phyloP scores from a whole-genome alignment of 2,797 vertebrate species.

The Glyptemys insculpta region DNA sequence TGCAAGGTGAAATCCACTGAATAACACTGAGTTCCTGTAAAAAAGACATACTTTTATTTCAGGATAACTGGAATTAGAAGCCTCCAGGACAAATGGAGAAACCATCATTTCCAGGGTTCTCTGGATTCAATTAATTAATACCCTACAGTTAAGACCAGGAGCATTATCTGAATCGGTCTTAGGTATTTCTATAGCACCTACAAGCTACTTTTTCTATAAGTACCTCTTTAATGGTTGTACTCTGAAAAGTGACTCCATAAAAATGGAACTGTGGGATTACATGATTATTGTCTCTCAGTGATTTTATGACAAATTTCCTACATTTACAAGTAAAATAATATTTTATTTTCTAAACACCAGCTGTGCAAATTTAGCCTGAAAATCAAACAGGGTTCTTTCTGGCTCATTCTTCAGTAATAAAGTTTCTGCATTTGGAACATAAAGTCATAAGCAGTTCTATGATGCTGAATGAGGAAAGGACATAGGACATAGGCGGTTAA shows the following conservation, averaged over 20 bases:
- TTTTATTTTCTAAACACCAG: not conserved
- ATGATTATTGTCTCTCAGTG: not conserved
- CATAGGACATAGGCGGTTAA: not conserved
- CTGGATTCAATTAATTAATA: not conserved
- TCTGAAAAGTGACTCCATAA: not conserved
- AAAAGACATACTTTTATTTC: not conserved
- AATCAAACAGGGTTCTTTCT: not conserved
- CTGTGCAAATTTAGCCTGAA: not conserved
- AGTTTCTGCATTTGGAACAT: not conserved
- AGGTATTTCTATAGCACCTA: not conserved
- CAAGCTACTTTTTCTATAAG: not conserved
- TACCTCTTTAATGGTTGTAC: accelerated
- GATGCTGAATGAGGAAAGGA: not conserved
- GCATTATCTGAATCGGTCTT: not conserved
- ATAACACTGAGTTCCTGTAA: not conserved
- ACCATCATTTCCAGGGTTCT: not conserved
- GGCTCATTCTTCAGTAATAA: not conserved
- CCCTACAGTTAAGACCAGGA: not conserved
- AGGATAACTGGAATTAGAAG: accelerated
- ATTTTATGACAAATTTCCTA: not conserved
- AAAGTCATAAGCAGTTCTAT: not conserved
- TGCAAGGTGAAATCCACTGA: conserved; percentile 31
- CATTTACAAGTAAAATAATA: not conserved
- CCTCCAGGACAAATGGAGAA: not conserved
- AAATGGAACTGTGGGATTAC: not conserved